These are phyloP conservation scores for Alviniconcha marisindica DNA, from an alignment of 1,140 invertebrate species.

Conservation along the genomic window DNA sequence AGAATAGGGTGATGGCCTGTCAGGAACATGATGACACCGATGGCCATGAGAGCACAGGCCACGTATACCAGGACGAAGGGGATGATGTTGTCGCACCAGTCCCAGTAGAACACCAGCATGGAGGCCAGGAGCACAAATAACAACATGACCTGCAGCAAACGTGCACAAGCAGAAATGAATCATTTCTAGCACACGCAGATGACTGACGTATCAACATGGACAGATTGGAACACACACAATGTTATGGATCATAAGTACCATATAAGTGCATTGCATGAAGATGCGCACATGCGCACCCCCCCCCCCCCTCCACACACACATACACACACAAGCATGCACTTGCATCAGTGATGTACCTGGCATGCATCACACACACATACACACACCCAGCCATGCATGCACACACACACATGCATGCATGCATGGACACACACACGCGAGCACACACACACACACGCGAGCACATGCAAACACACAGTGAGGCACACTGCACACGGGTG, in stretches of 20 bases:
- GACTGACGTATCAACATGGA: neutral
- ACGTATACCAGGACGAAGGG: conserved; percentile 5
- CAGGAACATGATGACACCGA: neutral
- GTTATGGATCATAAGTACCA: no score
- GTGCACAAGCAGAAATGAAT: neutral
- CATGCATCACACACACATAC: neutral
- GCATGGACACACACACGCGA: neutral
- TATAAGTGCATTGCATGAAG: no score
- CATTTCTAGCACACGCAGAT: neutral
- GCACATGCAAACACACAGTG: neutral
- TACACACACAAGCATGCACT: neutral
- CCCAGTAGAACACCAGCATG: neutral
- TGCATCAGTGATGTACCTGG: no score
- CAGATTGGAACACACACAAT: neutral
- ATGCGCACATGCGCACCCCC: neutral
- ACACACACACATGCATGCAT: neutral
- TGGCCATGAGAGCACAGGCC: neutral
- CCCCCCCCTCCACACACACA: neutral
- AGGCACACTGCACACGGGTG: no score
- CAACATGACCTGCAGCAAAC: conserved; percentile 1
- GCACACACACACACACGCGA: neutral
- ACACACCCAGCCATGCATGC: neutral
- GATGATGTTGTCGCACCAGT: conserved; percentile 8
- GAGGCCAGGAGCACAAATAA: neutral
- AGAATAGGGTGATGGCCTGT: neutral